phyloP scores from a whole-genome alignment of 2,797 vertebrate genomes.

The Sebastes matsubarae region DNA sequence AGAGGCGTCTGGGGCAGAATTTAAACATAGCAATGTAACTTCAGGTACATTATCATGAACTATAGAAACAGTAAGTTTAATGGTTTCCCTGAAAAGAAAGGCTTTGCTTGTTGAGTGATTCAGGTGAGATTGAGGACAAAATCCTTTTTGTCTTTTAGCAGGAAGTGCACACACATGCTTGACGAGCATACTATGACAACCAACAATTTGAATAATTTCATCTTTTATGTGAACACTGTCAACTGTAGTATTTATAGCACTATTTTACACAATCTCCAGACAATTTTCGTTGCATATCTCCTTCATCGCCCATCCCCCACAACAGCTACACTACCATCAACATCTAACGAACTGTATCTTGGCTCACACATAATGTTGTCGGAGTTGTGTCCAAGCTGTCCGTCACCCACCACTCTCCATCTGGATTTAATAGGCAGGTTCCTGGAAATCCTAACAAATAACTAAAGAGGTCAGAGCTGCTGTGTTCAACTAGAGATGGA shows the following conservation, averaged over 20 bases:
- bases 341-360: slow-evolving; percentile 12
- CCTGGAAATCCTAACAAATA: slow-evolving; percentile 43
- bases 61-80: background rate
- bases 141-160: background rate
- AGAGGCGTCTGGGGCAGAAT: background rate
- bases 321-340: slow-evolving; percentile 1
- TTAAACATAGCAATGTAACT: background rate
- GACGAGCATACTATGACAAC: background rate
- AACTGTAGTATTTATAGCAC: background rate
- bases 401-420: slow-evolving; percentile 54
- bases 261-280: background rate
- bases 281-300: slow-evolving; percentile 15
- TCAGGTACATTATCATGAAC: background rate
- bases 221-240: background rate
- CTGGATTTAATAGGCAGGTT: slow-evolving; percentile 55
- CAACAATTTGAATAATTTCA: background rate
- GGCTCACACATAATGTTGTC: slow-evolving; percentile 31
- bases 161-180: background rate
- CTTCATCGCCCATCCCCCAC: slow-evolving; percentile 35
- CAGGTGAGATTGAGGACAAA: background rate
- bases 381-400: slow-evolving; percentile 53
- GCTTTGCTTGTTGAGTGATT: background rate
- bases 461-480: slow-evolving; percentile 26
- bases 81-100: background rate
- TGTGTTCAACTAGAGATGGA: slow-evolving; percentile 20